Conservation (phyloP, 1,140 invertebrate genomes). For the Drosophila busckii region DNA sequence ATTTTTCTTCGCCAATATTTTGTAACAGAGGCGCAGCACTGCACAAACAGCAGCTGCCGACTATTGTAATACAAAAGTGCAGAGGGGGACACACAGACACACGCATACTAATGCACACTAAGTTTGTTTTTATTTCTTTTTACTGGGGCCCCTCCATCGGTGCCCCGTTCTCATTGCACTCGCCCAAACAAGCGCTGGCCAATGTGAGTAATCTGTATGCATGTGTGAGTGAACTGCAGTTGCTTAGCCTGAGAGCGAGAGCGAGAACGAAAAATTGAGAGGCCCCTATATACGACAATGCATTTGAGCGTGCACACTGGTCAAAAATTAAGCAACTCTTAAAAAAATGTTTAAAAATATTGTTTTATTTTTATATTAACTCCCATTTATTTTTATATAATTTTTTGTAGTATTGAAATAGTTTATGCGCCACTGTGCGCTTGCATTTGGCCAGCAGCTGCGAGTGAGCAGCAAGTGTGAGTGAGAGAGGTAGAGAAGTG, state of each 20-base stretch:
- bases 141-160: conserved; percentile 15
- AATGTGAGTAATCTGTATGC: conserved; percentile 11
- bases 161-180: conserved; percentile 34
- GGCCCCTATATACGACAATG: conserved; percentile 34
- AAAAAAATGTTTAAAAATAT: not conserved
- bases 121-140: conserved; percentile 38
- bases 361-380: not conserved
- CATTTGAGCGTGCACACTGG: conserved; percentile 21
- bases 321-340: not conserved
- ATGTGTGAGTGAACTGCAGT: conserved; percentile 18
- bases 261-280: conserved; percentile 20
- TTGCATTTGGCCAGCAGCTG: not conserved
- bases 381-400: not conserved
- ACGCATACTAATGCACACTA: conserved; percentile 3
- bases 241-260: conserved; percentile 13
- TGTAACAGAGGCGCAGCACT: conserved; percentile 74
- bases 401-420: not conserved
- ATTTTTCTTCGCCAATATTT: conserved; percentile 79
- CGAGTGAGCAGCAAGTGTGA: conserved; percentile 11
- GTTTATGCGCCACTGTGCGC: not conserved
- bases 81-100: conserved; percentile 13
- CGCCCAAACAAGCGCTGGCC: conserved; percentile 7
- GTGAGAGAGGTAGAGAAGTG: conserved; percentile 1
- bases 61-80: conserved; percentile 67
- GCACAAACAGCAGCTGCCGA: conserved; percentile 22